Base-by-base conservation (phyloP, 2,888 invertebrate genomes). In the Melipona beecheii region DNA sequence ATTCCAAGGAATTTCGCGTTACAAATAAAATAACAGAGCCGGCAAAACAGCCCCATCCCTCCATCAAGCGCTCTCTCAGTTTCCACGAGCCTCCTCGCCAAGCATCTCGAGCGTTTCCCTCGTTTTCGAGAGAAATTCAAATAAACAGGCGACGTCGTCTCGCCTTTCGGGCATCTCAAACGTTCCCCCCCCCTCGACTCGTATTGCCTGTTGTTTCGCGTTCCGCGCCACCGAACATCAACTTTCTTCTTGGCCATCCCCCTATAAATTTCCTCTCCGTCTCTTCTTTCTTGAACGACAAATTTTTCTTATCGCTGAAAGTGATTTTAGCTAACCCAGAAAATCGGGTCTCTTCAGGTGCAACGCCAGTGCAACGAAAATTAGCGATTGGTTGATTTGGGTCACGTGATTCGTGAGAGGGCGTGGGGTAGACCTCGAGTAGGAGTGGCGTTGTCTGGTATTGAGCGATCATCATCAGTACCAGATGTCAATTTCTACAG, bases 181-280 rank as follows among this genome's bases (percentile, higher is more conserved):
- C n/a, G 66, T 66, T 71, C 19, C 24, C 27, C 19, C 24, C 27
- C 9, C 17, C 9, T 17, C n/a, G 21, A 6, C 31, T 21, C 21
- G 27, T 21, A 50, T 52, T 21, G 17, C 72, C 17, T 64, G 56
- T 66, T 60, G 49, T 13, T 52, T n/a, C 71, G 43, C 65, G 19
- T 19, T 24, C 43, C 9, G n/a, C 27, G 36, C 43, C 17, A 60
- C 19, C 17, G 17, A 19, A 54, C 49, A 27, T 43, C 68, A 56
- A 76, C 50, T 31, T 70, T 66, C 60, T 60, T 64, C 71, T 15
- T 52, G 68, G 65, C n/a, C 52, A 60, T 56, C 52, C 49, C 24
- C 19, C 69, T 73, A 85, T 81, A 78, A 86, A 86, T 81, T 66
- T 50, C 65, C 43, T 52, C 54, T 52, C 73, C 15, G 24, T 60